Conservation (phyloP, 2,888 invertebrate species). For the Neoitamus cyanurus region DNA sequence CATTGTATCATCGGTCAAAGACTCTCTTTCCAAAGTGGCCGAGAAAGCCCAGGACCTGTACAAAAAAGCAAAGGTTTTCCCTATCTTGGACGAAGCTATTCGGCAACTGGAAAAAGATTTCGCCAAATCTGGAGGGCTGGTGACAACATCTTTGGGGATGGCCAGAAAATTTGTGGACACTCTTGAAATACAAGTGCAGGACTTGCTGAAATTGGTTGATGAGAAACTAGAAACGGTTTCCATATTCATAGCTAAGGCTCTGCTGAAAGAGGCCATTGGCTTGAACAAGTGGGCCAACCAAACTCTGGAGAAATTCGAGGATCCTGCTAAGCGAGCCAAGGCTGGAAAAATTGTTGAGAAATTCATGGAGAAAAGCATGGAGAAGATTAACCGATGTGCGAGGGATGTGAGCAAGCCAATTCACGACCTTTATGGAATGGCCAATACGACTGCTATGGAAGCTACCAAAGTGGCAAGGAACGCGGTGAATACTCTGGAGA, state of each 20-base stretch:
- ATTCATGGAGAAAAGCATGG: constrained; percentile 3
- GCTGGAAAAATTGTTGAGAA: background rate
- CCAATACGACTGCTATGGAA: constrained; percentile 7
- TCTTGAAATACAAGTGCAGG: background rate
- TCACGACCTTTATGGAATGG: background rate
- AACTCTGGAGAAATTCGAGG: background rate
- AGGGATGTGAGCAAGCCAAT: background rate
- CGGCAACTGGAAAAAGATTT: background rate
- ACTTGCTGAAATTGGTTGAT: constrained; percentile 3
- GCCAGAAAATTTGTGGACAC: background rate
- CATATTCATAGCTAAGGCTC: background rate
- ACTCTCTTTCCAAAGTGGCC: background rate
- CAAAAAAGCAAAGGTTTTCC: constrained; percentile 3
- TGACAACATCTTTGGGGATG: background rate
- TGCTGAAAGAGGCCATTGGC: constrained; percentile 15
- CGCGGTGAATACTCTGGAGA: background rate
- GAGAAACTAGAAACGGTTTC: background rate
- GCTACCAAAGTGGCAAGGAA: background rate
- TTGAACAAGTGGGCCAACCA: constrained; percentile 6
- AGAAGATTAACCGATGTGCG: background rate
- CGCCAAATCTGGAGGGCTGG: background rate
- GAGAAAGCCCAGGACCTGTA: constrained; percentile 3
- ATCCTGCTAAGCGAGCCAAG: background rate
- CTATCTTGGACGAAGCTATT: background rate
- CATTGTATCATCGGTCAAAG: background rate